Evolutionary conservation across 2,797 vertebrate genomes (phyloP), one percentile per base, ranked within the genome.

Genomic region (Myiothlypis chrysogaster): DNA sequence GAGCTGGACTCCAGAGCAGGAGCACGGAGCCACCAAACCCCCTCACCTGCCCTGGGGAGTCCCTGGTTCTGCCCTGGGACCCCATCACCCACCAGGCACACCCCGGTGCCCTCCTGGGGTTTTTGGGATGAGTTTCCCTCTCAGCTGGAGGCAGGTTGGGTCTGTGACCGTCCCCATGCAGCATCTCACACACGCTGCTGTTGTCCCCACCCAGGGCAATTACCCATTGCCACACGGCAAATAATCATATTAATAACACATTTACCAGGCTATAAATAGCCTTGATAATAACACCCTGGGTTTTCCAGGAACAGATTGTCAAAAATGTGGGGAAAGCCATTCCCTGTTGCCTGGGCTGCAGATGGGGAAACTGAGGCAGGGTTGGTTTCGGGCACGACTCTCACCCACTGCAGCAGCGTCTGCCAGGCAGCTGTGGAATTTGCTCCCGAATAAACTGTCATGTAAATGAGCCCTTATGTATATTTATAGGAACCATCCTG

Each of bases 371-470:
- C 94, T 94, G 95, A 96, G 95, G 94, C 93, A 93, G 60, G 11
- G 71, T 21, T 27, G 43, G 71, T 64, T 84, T 86, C 0, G 3
- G 66, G 82, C 53, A 53, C 1, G 1, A 19, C 71, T 41, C 52
- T 85, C 20, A 4, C 63, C 91, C 13, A 4, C 47, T 75, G 83
- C 69, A 68, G 43, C 5, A 82, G 66, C 22, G 57, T 56, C 94
- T 89, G 91, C 94, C 92, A 90, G 83, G 93, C 90, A 96, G 90
- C 94, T 96, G 95, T 84, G 84, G 94, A 95, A 95, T 95, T 60
- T 43, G 83, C 89, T 95, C 89, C 94, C 73, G 20, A 94, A 84
- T 89, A 90, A 96, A 95, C 93, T 17, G 20, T 63, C 93, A 77
- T 90, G 93, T 44, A 96, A 95, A 96, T 87, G 83, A 95, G 71